phyloP scores from a whole-genome alignment of 2,888 invertebrate species.

The Toxonevra muliebris region DNA sequence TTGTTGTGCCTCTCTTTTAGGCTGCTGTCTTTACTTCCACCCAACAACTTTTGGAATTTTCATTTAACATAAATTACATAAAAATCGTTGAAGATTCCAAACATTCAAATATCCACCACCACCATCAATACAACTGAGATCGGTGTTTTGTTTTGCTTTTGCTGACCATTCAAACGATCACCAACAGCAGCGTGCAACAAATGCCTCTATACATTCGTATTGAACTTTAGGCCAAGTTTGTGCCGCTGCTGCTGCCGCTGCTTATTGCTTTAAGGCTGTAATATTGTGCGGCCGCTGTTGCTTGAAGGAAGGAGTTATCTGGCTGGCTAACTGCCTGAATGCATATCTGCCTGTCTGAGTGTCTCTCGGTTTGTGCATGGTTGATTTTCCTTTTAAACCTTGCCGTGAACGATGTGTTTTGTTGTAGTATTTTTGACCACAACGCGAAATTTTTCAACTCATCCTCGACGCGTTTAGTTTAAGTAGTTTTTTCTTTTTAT shows the following conservation, averaged over 20 bases:
- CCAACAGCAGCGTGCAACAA: too few relatives aligned
- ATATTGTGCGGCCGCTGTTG: too few relatives aligned
- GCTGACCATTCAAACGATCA: too few relatives aligned
- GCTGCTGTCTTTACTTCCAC: slow-evolving; percentile 8
- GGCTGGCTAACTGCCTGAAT: neutral
- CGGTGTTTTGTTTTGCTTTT: too few relatives aligned
- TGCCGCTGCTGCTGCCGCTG: too few relatives aligned
- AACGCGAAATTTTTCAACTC: slow-evolving; percentile 52
- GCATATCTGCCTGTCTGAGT: slow-evolving; percentile 12
- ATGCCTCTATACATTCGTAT: too few relatives aligned
- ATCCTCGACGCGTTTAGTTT: slow-evolving; percentile 42
- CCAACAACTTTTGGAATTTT: slow-evolving; percentile 58
- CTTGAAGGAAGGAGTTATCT: neutral
- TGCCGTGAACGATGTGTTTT: slow-evolving; percentile 31
- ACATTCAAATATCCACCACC: slow-evolving; percentile 13
- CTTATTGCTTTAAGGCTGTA: too few relatives aligned
- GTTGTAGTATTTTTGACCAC: slow-evolving; percentile 5
- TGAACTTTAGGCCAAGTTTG: too few relatives aligned
- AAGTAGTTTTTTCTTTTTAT: slow-evolving; percentile 25
- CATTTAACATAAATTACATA: slow-evolving; percentile 60
- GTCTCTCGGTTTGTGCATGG: slow-evolving; percentile 7
- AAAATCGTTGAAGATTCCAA: slow-evolving; percentile 39
- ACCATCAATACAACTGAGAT: neutral
- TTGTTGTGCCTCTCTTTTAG: slow-evolving; percentile 37
- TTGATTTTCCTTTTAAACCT: slow-evolving; percentile 23